Base-by-base conservation (phyloP, 2,888 invertebrate genomes). In the Pseudoips prasinana region DNA sequence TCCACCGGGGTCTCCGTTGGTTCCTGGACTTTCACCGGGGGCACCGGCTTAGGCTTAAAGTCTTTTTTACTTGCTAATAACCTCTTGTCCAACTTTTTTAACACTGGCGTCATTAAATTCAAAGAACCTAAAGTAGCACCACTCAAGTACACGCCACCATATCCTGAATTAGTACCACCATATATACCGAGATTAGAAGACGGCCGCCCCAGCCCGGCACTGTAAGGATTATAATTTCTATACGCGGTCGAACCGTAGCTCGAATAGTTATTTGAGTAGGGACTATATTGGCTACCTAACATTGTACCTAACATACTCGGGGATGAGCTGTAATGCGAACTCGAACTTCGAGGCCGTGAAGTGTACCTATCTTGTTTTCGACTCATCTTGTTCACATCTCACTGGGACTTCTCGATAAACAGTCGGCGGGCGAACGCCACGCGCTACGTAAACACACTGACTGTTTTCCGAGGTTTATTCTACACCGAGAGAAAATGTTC, bases 111-210 rank as follows among this genome's bases (percentile, higher is more conserved):
- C 68, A 91, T 85, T 30, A 91, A 80, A 73, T 91, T 92, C 23
- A 91, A 79, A 1, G 92, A 91, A 10, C 90, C 86, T 32, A 92
- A 74, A 2, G 91, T 73, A 14, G 88, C 89, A 20, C 91, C 88
- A 35, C 93, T 92, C 46, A 93, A 79, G 36, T 92, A 92, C 11
- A 93, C 82, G 27, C 92, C 92, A 6, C 93, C 93, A 59, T 94
- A 94, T 3, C 93, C 93, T 2, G 92, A 91, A 41, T 90, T 76
- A 0, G 91, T 91, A 18, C 92, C 91, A 1, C 92, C 92, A 42
- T 92, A 92, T 34, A 91, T 86, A n/a, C 85, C 82, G 25, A 80
- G 65, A 47, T 78, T 80, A 3, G 82, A 76, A 7, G 70, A 59
- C n/a, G 77, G 60, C 22, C 88, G 67, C 1, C 83, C 81, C 51